Evolutionary conservation across 2,113 vertebrate genomes (phyloP).

Genomic region (Pogonocichla stellata): DNA sequence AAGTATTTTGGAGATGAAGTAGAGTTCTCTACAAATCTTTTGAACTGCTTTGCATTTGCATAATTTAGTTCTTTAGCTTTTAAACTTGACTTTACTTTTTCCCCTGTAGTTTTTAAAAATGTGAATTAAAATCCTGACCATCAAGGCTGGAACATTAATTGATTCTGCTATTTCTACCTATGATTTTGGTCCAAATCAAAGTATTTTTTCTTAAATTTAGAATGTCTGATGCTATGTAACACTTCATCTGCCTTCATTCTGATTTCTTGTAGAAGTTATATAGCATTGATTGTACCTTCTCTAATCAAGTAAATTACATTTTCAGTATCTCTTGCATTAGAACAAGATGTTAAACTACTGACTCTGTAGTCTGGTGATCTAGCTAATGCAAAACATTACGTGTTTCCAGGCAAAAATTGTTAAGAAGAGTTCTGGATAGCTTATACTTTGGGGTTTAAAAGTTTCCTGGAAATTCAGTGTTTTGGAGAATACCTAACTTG

Average conservation of each 20-base stretch:
- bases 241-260: background rate
- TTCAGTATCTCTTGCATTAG: background rate
- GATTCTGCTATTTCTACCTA: background rate
- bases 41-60: background rate
- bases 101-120: background rate
- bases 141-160: background rate
- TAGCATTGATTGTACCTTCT: background rate
- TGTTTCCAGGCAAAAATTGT: background rate
- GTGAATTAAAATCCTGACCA: background rate
- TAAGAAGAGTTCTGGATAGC: background rate
- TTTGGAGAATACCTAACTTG: background rate
- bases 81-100: background rate
- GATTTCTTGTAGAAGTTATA: background rate
- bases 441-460: background rate
- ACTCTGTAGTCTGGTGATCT: background rate
- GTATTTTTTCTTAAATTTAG: background rate
- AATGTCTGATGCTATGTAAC: background rate
- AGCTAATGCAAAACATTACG: accelerated
- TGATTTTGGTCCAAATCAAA: background rate
- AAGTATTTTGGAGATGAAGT: background rate
- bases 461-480: background rate
- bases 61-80: background rate
- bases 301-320: background rate
- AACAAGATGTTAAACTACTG: background rate
- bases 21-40: background rate